Base-by-base conservation (phyloP, 2,888 invertebrate species). In the Parapristionchus giblindavisi region DNA sequence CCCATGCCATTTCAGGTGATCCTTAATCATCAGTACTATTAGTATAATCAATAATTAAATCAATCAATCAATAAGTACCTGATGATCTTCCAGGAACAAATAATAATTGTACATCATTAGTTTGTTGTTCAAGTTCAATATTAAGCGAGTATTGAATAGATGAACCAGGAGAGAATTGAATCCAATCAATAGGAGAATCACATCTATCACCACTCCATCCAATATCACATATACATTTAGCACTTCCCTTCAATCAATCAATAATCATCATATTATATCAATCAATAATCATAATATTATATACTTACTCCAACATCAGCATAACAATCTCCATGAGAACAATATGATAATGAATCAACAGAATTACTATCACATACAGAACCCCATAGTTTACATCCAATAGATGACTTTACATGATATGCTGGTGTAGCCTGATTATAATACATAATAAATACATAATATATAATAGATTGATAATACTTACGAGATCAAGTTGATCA, bases 391-490 rank as follows among this genome's bases (percentile, higher is more conserved):
- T 94, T 93, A 89, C 98, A 99, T 3, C 96, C 96, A 1, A 72
- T 73, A 43, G 80, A 77, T 21, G 80, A 79, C 38, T 80, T 78
- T 56, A 77, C 68, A 6, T 63, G 43, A 11, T 70, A 90, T 0
- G 96, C 96, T 1, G 95, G 94, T 89, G 94, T 94, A 0, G 95
- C 95, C 81, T 98, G 90, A 88, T 98, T 96, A 89, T 96, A 97
- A 68, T 97, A 90, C 92, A 90, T 11, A 14, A 34, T 21, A 65
- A 68, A 76, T 17, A 56, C 71, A 72, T 72, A 34, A 32, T 71
- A 77, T 70, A 77, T 78, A 36, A 63, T 56, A 24, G 40, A 54
- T 21, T 24, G 34, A 27, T 52, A 27, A 14, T 27, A 63, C 51
- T 38, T 14, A 29, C 95, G 82, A 99, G 90, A 88, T 99, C 98